Base-by-base conservation (phyloP, 92 coral and sea anemone species). In the Palythoa heliodiscus region DNA sequence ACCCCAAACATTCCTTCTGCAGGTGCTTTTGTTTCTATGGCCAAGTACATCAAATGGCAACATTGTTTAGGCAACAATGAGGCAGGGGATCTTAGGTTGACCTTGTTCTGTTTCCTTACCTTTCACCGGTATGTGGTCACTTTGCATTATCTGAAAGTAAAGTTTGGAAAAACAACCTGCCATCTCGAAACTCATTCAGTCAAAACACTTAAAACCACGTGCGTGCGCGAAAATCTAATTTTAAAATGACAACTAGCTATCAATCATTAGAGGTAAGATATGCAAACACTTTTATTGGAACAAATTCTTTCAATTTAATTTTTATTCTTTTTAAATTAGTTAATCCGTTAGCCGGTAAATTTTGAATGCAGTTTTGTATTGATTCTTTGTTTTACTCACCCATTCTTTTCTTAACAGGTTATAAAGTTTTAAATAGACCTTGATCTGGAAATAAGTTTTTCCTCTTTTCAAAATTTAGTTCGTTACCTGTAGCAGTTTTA, bases 11-110 rank as follows among this genome's bases (percentile, higher is more conserved):
- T 39, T 63, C 70, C 71, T 38, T 25, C 17, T 11, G 70, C 84
- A 80, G 84, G 84, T 80, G 61, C 84, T 52, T 60, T 80, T 80
- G 70, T 80, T 22, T 66, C 40, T 29, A 80, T 70, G 84, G 84
- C 22, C 66, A 75, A 52, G 61, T 14, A 80, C 84, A 40, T 75
- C 57, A 80, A 80, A 66, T 66, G 64, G 74, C 61, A 35, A 80
- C 58, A 64, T 80, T 80, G 57, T 80, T 80, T 80, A 52, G 47
- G 38, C 47, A 25, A 64, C 55, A 64, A 47, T 38, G 12, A 66
- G 43, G 84, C 61, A 80, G 84, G 73, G 84, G 40, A 13, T 40
- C 48, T 64, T 10, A 66, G 66, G 61, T 80, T 80, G 47, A 66
- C 74, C 84, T 79, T 79, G 84, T 9, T 40, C 29, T 50, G 13